Conservation (phyloP, 2,113 vertebrate species). For the Ciconia maguari region DNA sequence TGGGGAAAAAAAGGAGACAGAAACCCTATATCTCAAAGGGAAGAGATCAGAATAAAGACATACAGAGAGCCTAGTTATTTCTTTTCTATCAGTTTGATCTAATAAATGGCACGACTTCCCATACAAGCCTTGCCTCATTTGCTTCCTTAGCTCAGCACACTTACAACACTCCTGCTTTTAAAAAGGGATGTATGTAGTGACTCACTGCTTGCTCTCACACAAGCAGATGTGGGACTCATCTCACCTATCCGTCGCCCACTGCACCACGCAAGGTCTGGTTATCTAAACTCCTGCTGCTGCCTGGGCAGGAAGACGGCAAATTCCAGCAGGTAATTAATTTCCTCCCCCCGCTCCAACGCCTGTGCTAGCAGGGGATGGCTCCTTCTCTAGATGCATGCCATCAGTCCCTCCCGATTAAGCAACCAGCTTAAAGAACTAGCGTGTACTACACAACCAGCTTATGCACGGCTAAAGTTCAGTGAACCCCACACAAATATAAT, state of each 20-base stretch:
- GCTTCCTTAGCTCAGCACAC: neutral
- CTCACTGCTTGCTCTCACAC: neutral
- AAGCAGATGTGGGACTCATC: neutral
- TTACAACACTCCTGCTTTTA: neutral
- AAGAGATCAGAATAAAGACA: neutral
- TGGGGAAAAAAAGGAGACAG: neutral
- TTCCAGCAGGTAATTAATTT: neutral
- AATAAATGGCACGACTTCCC: neutral
- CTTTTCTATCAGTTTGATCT: neutral
- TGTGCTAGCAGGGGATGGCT: neutral
- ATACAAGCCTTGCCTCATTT: neutral
- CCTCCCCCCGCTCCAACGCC: neutral
- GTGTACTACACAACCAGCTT: fast-evolving
- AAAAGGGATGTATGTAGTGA: neutral
- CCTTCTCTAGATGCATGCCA: fast-evolving
- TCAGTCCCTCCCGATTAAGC: neutral
- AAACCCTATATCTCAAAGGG: neutral
- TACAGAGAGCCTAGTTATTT: neutral
- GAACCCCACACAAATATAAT: neutral
- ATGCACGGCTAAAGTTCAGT: fast-evolving
- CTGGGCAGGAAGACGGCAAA: neutral
- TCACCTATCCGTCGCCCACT: neutral
- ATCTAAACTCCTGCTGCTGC: neutral
- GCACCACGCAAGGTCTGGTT: neutral
- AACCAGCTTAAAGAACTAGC: neutral